phyloP scores from a whole-genome alignment of 2,888 invertebrate species.

The Pteria penguin region DNA sequence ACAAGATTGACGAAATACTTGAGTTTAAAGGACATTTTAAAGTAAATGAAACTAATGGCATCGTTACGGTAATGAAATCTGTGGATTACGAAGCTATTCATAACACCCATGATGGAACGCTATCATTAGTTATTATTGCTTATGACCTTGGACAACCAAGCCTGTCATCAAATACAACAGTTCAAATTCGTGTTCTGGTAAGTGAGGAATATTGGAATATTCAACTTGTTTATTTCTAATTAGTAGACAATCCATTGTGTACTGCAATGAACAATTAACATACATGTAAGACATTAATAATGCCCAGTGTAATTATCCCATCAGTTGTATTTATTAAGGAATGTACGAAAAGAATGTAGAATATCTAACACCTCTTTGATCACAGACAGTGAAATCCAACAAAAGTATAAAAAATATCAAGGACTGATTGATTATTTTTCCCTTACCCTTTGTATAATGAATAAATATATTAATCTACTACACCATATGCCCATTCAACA shows the following conservation, averaged over 20 bases:
- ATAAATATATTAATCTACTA: too few relatives aligned
- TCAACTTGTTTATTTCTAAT: background rate
- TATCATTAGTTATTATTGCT: background rate
- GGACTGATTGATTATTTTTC: too few relatives aligned
- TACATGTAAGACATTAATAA: too few relatives aligned
- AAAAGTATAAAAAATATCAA: too few relatives aligned
- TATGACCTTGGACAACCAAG: background rate
- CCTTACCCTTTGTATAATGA: too few relatives aligned
- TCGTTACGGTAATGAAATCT: background rate
- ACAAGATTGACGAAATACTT: background rate
- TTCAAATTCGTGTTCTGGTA: background rate
- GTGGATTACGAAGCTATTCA: background rate
- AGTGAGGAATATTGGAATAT: background rate
- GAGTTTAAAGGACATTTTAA: background rate
- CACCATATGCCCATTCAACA: too few relatives aligned
- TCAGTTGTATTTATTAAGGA: too few relatives aligned
- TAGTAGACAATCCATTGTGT: background rate
- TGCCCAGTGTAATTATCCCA: too few relatives aligned
- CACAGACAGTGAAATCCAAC: too few relatives aligned
- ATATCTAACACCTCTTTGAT: too few relatives aligned
- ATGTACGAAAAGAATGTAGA: too few relatives aligned
- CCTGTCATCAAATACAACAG: background rate
- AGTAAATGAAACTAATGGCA: background rate
- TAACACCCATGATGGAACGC: background rate
- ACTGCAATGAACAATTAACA: too few relatives aligned